Conservation (phyloP, 1,140 invertebrate species). For the Phortica variegata region DNA sequence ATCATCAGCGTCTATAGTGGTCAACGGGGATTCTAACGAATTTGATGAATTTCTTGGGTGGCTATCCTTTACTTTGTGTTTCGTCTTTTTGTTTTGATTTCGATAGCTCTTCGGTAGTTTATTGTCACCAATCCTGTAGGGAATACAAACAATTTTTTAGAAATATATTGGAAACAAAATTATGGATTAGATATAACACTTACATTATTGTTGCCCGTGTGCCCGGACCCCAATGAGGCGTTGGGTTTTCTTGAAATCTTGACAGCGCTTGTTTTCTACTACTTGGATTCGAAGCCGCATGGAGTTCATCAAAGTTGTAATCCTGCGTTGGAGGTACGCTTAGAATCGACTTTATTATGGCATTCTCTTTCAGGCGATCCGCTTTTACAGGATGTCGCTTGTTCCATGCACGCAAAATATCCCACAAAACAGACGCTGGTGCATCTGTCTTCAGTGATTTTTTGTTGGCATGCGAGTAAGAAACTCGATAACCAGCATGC, state of each 20-base stretch:
- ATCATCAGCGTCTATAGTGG: too few species aligned
- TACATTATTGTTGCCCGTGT: slow-evolving; percentile 70
- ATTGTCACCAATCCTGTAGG: slow-evolving; percentile 61
- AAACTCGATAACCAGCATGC: slow-evolving; percentile 91
- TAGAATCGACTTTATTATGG: slow-evolving; percentile 64
- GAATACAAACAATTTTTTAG: slow-evolving; percentile 10
- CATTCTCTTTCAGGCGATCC: slow-evolving; percentile 61
- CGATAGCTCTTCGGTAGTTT: slow-evolving; percentile 63
- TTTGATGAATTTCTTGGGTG: too few species aligned
- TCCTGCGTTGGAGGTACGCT: slow-evolving; percentile 57
- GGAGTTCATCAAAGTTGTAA: slow-evolving; percentile 66
- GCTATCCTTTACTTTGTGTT: slow-evolving; percentile 31
- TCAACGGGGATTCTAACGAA: too few species aligned
- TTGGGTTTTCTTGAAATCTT: slow-evolving; percentile 86
- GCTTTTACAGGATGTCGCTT: slow-evolving; percentile 65
- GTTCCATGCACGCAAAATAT: slow-evolving; percentile 84
- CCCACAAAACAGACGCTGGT: slow-evolving; percentile 85
- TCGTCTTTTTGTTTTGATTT: slow-evolving; percentile 64
- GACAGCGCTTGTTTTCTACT: slow-evolving; percentile 73
- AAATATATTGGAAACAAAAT: too few species aligned
- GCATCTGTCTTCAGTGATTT: slow-evolving; percentile 94
- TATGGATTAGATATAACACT: slow-evolving; percentile 27
- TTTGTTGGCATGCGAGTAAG: slow-evolving; percentile 85
- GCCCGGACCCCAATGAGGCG: slow-evolving; percentile 87
- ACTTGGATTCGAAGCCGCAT: slow-evolving; percentile 75